Percentiles rank a stretch among this genome's conserved stretches.
Conservation (phyloP, 2,113 vertebrate genomes). For the Phodopus roborovskii region DNA sequence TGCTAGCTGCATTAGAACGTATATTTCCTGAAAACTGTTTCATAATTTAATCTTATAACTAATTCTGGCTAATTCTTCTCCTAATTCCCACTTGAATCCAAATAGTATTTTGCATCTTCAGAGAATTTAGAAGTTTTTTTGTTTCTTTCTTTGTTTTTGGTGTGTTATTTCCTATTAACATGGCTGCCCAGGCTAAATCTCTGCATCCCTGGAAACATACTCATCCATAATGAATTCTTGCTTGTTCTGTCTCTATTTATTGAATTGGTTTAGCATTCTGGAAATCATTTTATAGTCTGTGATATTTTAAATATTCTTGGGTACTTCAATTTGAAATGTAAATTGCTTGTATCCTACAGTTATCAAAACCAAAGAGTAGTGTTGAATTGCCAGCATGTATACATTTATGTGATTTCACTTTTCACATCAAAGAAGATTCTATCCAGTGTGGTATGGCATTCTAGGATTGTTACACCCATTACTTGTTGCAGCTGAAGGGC, state of each 20-base stretch:
- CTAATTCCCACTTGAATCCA: not conserved
- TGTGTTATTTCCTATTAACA: not conserved
- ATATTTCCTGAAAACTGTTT: conserved; percentile 50
- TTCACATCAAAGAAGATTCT: conserved; percentile 29
- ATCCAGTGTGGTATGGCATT: conserved; percentile 1
- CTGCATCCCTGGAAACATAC: not conserved
- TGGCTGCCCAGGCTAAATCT: not conserved
- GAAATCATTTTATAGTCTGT: conserved; percentile 48
- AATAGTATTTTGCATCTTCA: not conserved
- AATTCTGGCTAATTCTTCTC: not conserved
- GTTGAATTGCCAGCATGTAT: not conserved
- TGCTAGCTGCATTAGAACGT: conserved; percentile 24
- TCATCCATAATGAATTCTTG: not conserved
- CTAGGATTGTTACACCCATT: conserved; percentile 66
- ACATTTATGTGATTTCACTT: not conserved
- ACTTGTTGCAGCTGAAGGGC: conserved; percentile 70
- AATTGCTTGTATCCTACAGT: not conserved
- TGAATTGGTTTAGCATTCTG: not conserved
- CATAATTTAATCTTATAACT: not conserved
- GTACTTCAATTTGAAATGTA: conserved; percentile 36
- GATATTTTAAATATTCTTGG: conserved; percentile 20
- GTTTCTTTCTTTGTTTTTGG: too few relatives aligned
- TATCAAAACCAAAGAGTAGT: not conserved
- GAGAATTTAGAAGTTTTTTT: not conserved
- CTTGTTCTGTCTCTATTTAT: not conserved